A percentile compares a stretch with the other conserved stretches of the same genome.
These are phyloP conservation scores for Macaca nemestrina DNA, from an alignment of 2,113 vertebrate genomes.

Conservation along the genomic window DNA sequence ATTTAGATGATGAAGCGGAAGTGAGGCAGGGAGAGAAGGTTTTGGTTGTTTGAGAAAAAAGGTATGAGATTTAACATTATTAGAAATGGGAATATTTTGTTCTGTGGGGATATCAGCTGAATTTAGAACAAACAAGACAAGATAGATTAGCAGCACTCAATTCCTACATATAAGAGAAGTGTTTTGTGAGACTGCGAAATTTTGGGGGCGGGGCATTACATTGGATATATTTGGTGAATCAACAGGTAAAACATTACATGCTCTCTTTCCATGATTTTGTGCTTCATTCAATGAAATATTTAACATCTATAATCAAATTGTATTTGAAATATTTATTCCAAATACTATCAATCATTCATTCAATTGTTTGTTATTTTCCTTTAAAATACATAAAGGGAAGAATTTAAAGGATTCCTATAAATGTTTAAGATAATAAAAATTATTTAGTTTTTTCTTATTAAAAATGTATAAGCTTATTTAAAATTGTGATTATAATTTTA, in stretches of 20 bases:
- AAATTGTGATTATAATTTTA: neutral
- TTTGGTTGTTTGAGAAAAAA: neutral
- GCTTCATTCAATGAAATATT: neutral
- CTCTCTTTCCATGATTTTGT: neutral
- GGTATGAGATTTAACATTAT: neutral
- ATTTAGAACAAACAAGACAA: neutral
- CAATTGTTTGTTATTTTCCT: neutral
- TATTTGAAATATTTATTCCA: neutral
- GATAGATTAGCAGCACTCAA: neutral
- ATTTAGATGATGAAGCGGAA: neutral
- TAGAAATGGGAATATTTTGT: neutral
- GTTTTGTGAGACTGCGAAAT: neutral
- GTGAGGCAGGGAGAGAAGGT: neutral
- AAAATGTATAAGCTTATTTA: neutral
- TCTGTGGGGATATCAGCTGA: neutral
- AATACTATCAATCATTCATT: neutral
- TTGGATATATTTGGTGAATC: neutral
- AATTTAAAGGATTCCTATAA: no score
- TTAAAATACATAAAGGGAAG: no score
- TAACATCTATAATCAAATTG: neutral
- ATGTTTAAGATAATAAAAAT: no score
- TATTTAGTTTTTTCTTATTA: no score
- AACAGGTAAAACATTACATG: neutral
- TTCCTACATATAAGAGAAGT: neutral
- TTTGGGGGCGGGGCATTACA: accelerated